Evolutionary conservation across 2,888 invertebrate species (phyloP), one percentile per base, ranked within the genome.

Genomic region (Himalopsyche japonica): DNA sequence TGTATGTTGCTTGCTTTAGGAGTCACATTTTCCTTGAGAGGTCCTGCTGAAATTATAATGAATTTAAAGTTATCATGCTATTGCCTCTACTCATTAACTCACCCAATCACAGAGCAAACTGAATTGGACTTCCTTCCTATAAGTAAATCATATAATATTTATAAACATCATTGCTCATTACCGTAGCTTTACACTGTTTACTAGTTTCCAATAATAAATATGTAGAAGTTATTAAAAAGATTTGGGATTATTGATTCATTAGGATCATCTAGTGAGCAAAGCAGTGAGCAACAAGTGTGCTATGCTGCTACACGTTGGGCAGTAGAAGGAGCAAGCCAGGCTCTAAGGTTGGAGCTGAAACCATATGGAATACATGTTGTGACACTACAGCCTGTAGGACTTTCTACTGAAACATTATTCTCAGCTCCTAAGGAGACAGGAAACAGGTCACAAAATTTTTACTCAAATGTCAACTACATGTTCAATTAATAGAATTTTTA

Each of bases 311-410:
- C 94, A 0, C 93, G 95, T 49, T 95, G 95, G 90, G 96, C 96
- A 8, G 96, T 96, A 20, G 96, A 96, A 91, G 96, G 96, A 83
- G 96, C 96, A 6, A 95, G 95, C 85, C 94, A 94, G 47, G 96
- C 96, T 7, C 90, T 97, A 86, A 92, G 95, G 47, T 92, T 94
- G 76, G 95, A 96, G 87, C 90, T 96, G 86, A 93, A 94, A 82
- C 94, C 95, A 4, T 93, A 94, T 86, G 94, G 95, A 15, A 93
- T 97, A 84, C 94, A 94, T 89, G 96, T 97, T 47, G 93, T 97
- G 76, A 93, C 96, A 84, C 91, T 97, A 86, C 95, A 96, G 89
- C 95, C 96, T 10, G 94, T 94, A 7, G 94, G 94, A 84, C 90
- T 95, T 83, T 91, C 94, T 78, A 94, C 94, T 0, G 93, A 94